phyloP scores from a whole-genome alignment of 2,888 invertebrate genomes.

The Meliscaeva auricollis region DNA sequence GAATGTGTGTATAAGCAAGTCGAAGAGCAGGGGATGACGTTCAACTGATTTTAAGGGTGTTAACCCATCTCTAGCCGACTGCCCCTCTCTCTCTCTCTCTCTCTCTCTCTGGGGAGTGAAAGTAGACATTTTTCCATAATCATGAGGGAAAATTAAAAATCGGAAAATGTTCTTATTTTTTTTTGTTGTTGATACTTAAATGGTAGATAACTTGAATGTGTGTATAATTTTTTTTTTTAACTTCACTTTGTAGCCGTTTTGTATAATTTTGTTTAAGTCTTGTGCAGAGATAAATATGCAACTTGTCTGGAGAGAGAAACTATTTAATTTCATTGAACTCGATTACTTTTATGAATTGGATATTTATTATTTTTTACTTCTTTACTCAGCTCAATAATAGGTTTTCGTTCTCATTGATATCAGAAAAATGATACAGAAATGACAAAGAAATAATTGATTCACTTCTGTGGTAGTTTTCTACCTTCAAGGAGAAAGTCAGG shows the following conservation, averaged over 20 bases:
- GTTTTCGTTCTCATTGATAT: neutral
- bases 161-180: conserved; percentile 46
- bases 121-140: conserved; percentile 56
- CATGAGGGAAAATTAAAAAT: conserved; percentile 70
- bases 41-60: conserved; percentile 64
- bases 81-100: too few relatives aligned
- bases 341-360: conserved; percentile 7
- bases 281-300: neutral
- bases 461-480: too few relatives aligned
- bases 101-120: conserved; percentile 19
- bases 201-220: conserved; percentile 26
- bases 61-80: conserved; percentile 43
- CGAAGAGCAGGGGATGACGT: conserved; percentile 19
- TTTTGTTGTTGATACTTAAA: conserved; percentile 21
- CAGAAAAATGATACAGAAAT: too few relatives aligned
- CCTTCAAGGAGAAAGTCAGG: too few relatives aligned
- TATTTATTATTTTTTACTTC: neutral
- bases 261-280: conserved; percentile 7
- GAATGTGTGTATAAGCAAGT: conserved; percentile 36
- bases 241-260: conserved; percentile 3
- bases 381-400: neutral
- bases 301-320: neutral
- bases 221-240: neutral
- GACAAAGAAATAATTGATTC: too few relatives aligned
- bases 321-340: conserved; percentile 19